These are phyloP conservation scores for Tupaia chinensis DNA, from an alignment of 2,113 vertebrate genomes.

Conservation along the genomic window DNA sequence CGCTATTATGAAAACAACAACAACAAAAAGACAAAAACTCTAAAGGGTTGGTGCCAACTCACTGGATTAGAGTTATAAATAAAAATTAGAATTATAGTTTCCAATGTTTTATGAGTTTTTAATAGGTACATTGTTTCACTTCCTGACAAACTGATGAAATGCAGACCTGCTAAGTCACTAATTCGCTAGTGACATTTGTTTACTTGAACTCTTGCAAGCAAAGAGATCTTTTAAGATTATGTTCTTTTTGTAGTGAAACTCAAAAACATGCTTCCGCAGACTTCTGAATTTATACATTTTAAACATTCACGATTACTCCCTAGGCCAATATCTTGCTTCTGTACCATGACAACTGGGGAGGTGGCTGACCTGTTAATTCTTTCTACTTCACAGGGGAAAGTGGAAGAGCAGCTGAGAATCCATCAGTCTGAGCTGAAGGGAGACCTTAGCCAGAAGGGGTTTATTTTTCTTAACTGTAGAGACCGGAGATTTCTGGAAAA, in stretches of 20 bases:
- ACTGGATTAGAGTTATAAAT: constrained; percentile 72
- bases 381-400: not conserved
- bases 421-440: not conserved
- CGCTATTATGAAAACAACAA: not conserved
- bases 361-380: not conserved
- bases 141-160: constrained; percentile 73
- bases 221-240: constrained; percentile 51
- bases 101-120: constrained; percentile 65
- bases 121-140: constrained; percentile 71
- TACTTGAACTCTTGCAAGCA: constrained; percentile 54
- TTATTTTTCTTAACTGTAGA: not conserved
- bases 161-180: constrained; percentile 53
- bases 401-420: not conserved
- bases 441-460: not conserved
- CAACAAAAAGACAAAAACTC: not conserved
- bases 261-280: not conserved
- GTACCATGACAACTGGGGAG: not conserved
- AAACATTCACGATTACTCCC: not conserved
- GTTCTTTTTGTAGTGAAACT: not conserved
- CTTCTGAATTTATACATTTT: constrained; percentile 1
- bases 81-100: constrained; percentile 68
- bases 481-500: not conserved
- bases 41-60: constrained; percentile 61
- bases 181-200: constrained; percentile 55
- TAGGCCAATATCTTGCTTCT: not conserved